Percentiles rank a stretch among this genome's conserved stretches.
Evolutionary conservation across 2,888 invertebrate genomes (phyloP).

Genomic region (Microctonus aethiopoides): DNA sequence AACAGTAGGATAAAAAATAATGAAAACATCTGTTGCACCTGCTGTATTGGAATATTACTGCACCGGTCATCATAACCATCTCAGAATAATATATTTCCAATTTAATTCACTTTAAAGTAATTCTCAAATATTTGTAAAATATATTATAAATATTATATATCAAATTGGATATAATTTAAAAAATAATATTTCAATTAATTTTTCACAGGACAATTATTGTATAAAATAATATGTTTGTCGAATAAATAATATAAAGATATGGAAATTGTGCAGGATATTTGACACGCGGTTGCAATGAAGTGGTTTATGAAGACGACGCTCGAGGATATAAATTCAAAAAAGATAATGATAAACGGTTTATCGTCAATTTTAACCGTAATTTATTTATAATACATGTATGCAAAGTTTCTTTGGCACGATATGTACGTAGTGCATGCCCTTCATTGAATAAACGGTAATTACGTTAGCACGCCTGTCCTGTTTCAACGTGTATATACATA

Average conservation of each 20-base stretch:
- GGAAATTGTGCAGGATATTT: no score
- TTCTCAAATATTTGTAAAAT: neutral
- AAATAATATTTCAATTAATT: neutral
- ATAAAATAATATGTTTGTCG: no score
- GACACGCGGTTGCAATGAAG: neutral
- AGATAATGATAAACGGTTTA: conserved; percentile 40
- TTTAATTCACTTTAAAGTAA: neutral
- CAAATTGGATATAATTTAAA: neutral
- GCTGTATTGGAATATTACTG: neutral
- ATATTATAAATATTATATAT: neutral
- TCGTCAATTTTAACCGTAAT: conserved; percentile 10
- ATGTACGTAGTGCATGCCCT: conserved; percentile 22
- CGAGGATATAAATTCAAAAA: neutral
- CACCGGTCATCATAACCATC: neutral
- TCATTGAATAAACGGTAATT: conserved; percentile 44
- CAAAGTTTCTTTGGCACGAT: neutral
- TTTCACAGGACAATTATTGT: no score
- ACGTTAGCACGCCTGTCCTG: conserved; percentile 27
- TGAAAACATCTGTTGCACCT: neutral
- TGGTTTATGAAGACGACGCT: conserved; percentile 1
- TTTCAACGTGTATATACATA: neutral
- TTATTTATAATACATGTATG: neutral
- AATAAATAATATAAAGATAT: no score
- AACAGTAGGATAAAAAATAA: neutral
- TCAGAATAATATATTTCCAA: neutral